Base-by-base conservation (phyloP, 1,140 invertebrate species). In the Zaprionus capensis region DNA sequence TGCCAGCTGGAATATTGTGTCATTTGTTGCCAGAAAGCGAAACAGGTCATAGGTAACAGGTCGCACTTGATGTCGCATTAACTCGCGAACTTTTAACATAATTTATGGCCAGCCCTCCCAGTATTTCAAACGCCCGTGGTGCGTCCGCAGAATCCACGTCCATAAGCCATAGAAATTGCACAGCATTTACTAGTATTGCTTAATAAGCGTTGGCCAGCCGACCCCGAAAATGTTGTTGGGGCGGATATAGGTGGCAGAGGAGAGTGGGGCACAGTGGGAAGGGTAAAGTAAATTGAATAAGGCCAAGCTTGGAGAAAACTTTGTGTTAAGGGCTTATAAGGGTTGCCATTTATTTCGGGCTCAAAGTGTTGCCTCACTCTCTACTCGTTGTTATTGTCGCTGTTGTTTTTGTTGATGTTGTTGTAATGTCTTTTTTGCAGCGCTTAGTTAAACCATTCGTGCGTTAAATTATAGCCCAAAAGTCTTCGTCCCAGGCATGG, bases 391-490 rank as follows among this genome's bases (percentile, higher is more conserved):
- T 53, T 74, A 44, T 49, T 75, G 65, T 24, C 59, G 59, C 31
- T 61, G 28, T 20, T 51, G 20, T 9, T 20, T 11, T 15, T 64
- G 15, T 34, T 65, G 17, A 28, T 77, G 57, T 68, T 76, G 69
- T 68, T 74, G 55, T 56, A 55, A 59, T 76, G 58, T 57, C 55
- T 63, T 76, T 71, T 86, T 88, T 72, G 71, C 81, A 88, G 68
- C 81, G 72, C 85, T 88, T 82, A 88, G 74, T 76, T 75, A 57
- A 90, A 36, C 78, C 85, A 80, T 90, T 88, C 81, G 85, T 91
- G 85, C 85, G 85, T 88, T 90, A 88, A 88, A 88, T 88, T 88
- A 85, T 79, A 85, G 85, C 67, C 78, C 71, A 79, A 88, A 83
- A 84, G 80, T 82, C 80, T 82, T 67, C 59, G 44, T 24, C 41